Base-by-base conservation (phyloP, 2,113 vertebrate genomes). In the Isurus oxyrinchus region DNA sequence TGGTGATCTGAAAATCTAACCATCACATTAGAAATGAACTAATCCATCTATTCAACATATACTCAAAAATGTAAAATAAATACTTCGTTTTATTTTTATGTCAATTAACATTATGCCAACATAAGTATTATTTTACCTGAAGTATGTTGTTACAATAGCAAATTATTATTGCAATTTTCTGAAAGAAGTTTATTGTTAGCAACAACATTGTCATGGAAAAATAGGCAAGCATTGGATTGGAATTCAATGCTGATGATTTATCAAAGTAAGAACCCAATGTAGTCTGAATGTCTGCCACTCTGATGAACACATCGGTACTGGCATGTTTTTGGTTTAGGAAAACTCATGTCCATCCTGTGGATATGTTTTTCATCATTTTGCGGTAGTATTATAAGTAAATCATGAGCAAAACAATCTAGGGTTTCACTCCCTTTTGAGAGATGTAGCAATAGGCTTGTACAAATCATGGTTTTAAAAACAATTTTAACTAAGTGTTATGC, bases 381-480 rank as follows among this genome's bases (percentile, higher is more conserved):
- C 79, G 79, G 79, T 84, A 31, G n/a, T 19, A 81, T 81, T 40
- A 40, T 14, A 81, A 40, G 79, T 84, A 84, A 84, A 19, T 44
- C n/a, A 84, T 84, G n/a, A 84, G n/a, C 14, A 84, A 84, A 84
- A 84, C 79, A 84, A 84, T 84, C 79, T 81, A 81, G 79, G 79
- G 3, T 81, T 81, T 81, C 79, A 40, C 5, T 44, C 14, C 79
- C 3, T 76, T 81, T 81, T 81, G 40, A 40, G 79, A n/a, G n/a
- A 40, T n/a, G n/a, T 40, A 81, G 79, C 79, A 81, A 81, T 40
- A 81, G 35, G n/a, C n/a, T 40, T 81, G n/a, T 44, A 31, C 69
- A 72, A 27, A 8, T 72, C 69, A 72, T 7, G 25, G 69, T 81
- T 79, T 40, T 81, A 19, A 81, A 81, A 81, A 40, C n/a, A 40